Evolutionary conservation across 2,113 vertebrate genomes (phyloP).

Genomic region (Alectura lathami): DNA sequence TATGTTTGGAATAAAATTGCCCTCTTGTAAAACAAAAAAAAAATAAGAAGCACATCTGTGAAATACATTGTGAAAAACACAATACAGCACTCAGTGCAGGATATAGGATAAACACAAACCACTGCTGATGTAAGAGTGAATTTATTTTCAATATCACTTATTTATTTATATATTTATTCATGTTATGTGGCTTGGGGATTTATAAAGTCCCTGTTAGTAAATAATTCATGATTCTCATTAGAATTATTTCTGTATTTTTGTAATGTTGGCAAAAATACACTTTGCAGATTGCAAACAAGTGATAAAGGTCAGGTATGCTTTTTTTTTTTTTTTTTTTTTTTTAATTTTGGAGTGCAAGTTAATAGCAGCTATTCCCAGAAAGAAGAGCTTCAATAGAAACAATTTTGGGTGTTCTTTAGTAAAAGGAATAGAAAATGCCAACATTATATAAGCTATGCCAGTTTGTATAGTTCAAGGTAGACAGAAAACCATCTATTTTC

Average conservation of each 20-base stretch:
- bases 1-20: background rate
- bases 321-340: background rate
- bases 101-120: background rate
- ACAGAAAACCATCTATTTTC: background rate
- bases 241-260: slow-evolving; percentile 26
- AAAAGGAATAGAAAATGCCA: background rate
- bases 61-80: too few relatives aligned
- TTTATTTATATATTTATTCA: slow-evolving; percentile 12
- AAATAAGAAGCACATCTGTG: background rate
- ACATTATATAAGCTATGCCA: background rate
- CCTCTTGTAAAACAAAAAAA: background rate
- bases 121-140: background rate
- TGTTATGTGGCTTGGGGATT: slow-evolving; percentile 1
- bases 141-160: background rate
- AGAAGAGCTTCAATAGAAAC: background rate
- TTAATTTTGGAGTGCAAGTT: background rate
- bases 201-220: slow-evolving; percentile 18
- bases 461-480: background rate
- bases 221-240: slow-evolving; percentile 54
- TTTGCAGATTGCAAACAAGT: slow-evolving; percentile 18
- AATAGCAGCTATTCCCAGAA: background rate
- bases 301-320: background rate
- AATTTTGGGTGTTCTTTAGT: background rate
- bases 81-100: background rate
- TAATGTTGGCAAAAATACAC: slow-evolving; percentile 5